Conservation (phyloP, 2,888 invertebrate genomes). For the Scotopteryx bipunctaria region DNA sequence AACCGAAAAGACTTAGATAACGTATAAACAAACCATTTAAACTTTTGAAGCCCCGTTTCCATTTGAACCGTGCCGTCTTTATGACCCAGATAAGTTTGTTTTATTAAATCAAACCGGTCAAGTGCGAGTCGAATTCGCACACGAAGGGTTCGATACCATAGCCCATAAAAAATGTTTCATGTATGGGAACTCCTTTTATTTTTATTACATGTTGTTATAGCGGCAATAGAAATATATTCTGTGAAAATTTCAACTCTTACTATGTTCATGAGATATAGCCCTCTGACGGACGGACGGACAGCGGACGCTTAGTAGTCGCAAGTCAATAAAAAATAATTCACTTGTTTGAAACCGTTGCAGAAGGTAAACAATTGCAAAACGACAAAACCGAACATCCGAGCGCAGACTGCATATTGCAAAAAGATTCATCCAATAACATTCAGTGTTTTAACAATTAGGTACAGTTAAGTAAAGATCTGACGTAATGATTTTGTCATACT, state of each 20-base stretch:
- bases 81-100: constrained; percentile 20
- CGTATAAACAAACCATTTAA: constrained; percentile 15
- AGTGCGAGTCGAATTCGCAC: too few species aligned
- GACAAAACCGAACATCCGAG: constrained; percentile 7
- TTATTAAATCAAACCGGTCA: too few species aligned
- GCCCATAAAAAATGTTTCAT: too few species aligned
- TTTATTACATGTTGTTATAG: too few species aligned
- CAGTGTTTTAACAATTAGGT: constrained; percentile 40
- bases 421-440: constrained; percentile 39
- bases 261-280: too few species aligned
- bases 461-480: constrained; percentile 44
- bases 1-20: constrained; percentile 15
- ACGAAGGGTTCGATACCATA: too few species aligned
- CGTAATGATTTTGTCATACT: constrained; percentile 16
- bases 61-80: constrained; percentile 29
- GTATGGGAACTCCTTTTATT: too few species aligned
- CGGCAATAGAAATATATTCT: too few species aligned
- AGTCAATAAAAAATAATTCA: constrained; percentile 21
- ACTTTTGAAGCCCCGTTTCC: constrained; percentile 18
- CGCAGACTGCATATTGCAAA: constrained; percentile 12
- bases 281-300: too few species aligned
- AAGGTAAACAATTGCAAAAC: constrained; percentile 21
- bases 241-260: too few species aligned
- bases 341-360: constrained; percentile 26
- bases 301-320: too few species aligned